These are phyloP conservation scores for Pararge aegeria DNA, from an alignment of 1,140 invertebrate genomes.

Conservation along the genomic window DNA sequence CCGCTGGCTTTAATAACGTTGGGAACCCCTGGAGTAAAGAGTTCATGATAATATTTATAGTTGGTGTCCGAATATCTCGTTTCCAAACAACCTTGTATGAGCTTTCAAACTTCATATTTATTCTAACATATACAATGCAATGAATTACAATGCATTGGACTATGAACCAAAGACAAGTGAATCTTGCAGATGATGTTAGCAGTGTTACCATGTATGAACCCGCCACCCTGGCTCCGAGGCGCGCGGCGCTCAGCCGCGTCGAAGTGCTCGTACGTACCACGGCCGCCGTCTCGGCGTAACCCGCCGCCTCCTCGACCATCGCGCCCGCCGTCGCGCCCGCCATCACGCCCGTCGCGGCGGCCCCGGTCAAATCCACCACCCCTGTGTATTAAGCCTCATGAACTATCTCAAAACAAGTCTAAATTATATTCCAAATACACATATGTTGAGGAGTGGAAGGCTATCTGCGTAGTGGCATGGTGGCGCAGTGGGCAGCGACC, in stretches of 20 bases:
- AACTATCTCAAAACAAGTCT: background rate
- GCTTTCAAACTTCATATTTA: too few relatives aligned
- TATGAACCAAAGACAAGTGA: conserved; percentile 11
- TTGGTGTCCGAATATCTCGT: too few relatives aligned
- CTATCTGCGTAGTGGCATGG: too few relatives aligned
- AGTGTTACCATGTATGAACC: conserved; percentile 71
- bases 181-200: conserved; percentile 36
- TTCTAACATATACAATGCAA: too few relatives aligned
- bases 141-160: too few relatives aligned
- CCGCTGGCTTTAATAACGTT: too few relatives aligned
- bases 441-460: too few relatives aligned
- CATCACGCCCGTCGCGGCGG: conserved; percentile 66
- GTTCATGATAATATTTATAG: too few relatives aligned
- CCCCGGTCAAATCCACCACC: conserved; percentile 68
- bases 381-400: conserved; percentile 27
- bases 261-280: conserved; percentile 72
- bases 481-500: too few relatives aligned
- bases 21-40: too few relatives aligned
- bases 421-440: too few relatives aligned
- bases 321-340: conserved; percentile 43
- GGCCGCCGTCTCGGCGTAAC: conserved; percentile 49
- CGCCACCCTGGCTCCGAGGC: conserved; percentile 66
- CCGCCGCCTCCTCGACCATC: conserved; percentile 57
- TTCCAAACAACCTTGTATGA: too few relatives aligned
- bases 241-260: conserved; percentile 54